Evolutionary conservation across 2,797 vertebrate species (phyloP), one percentile per base, ranked within the genome.

Genomic region (Netta rufina): DNA sequence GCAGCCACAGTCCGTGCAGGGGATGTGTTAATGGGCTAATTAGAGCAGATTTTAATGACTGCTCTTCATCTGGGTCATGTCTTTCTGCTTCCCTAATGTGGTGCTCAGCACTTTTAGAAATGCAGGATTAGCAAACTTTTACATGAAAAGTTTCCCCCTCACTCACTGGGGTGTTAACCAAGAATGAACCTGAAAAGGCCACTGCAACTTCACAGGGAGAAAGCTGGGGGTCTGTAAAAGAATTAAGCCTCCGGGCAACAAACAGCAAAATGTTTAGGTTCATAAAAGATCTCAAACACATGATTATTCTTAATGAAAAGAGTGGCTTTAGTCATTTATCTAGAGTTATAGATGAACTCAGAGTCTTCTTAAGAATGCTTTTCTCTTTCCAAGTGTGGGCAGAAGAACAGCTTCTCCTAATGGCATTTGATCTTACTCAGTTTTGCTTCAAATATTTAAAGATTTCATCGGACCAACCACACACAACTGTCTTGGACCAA

Each of bases 401-500:
- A 89, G 54, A 87, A 69, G 22, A 61, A 65, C 64, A 32, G 4
- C 53, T 80, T 85, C 25, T 38, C 19, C 22, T 62, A 15, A 62
- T 1, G 2, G 22, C 4, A 8, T 36, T 60, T 73, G 51, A 28
- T 39, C 47, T 66, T 60, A 57, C 19, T 69, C 32, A 36, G 39
- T 66, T 62, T 69, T 54, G 19, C 9, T 78, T 79, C 54, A 75
- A 75, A 32, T 58, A 47, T 16, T 84, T 30, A 70, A 27, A 39
- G 41, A 36, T 51, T 33, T 54, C 66, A n/a, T 54, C 39, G 28
- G 24, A 57, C 13, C 36, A 80, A 5, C 9, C 22, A 43, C 33
- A 49, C 0, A 0, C 3, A 9, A 28, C 45, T 61, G 17, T 38
- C 33, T 24, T 5, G 25, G 20, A 13, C 18, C 60, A n/a, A 38